These are phyloP conservation scores for Zonotrichia albicollis DNA, from an alignment of 2,797 vertebrate species.

Conservation along the genomic window DNA sequence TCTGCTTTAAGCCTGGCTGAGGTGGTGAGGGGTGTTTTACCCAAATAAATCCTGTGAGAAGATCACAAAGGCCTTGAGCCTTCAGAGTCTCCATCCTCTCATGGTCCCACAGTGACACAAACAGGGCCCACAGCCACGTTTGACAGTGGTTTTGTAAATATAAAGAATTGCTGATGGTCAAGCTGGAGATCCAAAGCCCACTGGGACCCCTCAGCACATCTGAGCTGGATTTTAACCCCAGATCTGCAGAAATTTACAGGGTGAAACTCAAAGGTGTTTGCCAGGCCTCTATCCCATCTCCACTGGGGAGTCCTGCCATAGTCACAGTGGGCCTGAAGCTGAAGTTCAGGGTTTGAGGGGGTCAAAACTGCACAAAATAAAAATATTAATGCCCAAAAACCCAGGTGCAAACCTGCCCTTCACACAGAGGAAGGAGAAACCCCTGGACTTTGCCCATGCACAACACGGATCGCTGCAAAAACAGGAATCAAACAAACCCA, in stretches of 20 bases:
- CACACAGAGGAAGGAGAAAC: not conserved
- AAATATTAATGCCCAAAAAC: not conserved
- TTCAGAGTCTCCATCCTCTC: not conserved
- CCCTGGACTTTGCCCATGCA: accelerated
- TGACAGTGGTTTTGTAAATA: not conserved
- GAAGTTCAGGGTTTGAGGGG: not conserved
- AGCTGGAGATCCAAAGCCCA: not conserved
- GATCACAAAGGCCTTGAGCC: not conserved
- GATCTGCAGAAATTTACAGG: not conserved
- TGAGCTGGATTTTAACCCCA: not conserved
- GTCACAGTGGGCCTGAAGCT: not conserved
- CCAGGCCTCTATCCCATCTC: not conserved
- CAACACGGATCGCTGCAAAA: accelerated
- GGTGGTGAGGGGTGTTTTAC: not conserved
- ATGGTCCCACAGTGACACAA: accelerated
- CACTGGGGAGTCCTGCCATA: accelerated
- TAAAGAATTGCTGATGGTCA: not conserved
- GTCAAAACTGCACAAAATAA: not conserved
- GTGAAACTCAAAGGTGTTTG: not conserved
- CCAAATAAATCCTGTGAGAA: not conserved
- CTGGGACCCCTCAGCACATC: not conserved
- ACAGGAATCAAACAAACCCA: accelerated
- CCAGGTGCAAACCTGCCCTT: not conserved
- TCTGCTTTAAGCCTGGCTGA: not conserved
- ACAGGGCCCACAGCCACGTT: accelerated